Conservation (phyloP, 2,113 vertebrate species). For the Orycteropus afer region DNA sequence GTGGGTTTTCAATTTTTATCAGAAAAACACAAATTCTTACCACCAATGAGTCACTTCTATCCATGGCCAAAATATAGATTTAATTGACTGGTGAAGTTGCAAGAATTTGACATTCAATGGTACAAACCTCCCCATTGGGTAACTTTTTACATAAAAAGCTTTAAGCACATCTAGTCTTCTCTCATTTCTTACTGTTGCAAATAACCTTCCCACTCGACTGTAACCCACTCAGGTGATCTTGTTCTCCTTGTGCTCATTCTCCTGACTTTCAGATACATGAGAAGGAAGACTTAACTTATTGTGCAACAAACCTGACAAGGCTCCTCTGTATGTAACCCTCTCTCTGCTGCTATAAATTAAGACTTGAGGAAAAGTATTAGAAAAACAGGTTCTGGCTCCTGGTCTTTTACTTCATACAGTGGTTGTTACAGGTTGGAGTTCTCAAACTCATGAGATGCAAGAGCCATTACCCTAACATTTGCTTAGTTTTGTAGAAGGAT, state of each 20-base stretch:
- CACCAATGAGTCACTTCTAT: background rate
- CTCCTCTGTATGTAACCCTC: background rate
- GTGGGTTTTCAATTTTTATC: constrained; percentile 14
- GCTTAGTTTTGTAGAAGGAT: background rate
- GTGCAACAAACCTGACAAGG: background rate
- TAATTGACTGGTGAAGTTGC: background rate
- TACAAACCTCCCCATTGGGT: background rate
- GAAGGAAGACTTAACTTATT: background rate
- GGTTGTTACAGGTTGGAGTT: background rate
- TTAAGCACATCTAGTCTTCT: background rate
- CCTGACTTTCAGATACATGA: background rate
- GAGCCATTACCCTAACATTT: background rate
- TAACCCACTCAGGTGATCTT: background rate
- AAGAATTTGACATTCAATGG: background rate
- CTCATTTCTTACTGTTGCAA: background rate
- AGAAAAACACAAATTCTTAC: background rate
- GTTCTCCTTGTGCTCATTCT: background rate
- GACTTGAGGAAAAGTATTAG: background rate
- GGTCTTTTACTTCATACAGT: background rate
- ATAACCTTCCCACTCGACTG: background rate
- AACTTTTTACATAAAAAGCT: background rate
- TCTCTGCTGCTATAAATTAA: background rate
- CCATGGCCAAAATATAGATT: background rate
- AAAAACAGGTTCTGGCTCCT: background rate
- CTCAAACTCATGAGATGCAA: background rate